Base-by-base conservation (phyloP, 92 coral and sea anemone genomes). In the Paragorgia papillata region DNA sequence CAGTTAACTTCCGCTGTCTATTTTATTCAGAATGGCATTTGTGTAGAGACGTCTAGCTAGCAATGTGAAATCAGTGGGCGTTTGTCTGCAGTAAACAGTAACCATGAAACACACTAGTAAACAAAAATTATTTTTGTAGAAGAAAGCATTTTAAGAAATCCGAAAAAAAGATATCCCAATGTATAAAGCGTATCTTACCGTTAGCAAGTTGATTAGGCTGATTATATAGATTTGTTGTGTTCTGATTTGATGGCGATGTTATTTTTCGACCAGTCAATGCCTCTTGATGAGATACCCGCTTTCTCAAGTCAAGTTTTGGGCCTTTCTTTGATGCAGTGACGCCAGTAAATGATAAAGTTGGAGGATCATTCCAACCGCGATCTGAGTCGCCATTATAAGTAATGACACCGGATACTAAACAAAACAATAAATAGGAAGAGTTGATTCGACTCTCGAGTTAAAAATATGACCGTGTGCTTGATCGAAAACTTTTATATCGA, bases 301-400 rank as follows among this genome's bases (percentile, higher is more conserved):
- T 94, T 67, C 98, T 77, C 74, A 94, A 88, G 80, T 94, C 98
- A 50, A 94, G 85, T 81, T 94, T 94, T 4, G 98, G 97, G 43
- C 78, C 86, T 62, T 82, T 82, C 43, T 86, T 85, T 25, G 74
- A 83, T 21, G 88, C 82, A 66, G 81, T 86, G 49, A 86, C 80
- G 19, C 85, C 80, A 73, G 91, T 78, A 61, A 88, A 94, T 10
- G 97, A 89, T 53, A 94, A 85, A 3, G 98, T 94, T 66, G 98
- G 98, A 37, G 98, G 98, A 51, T 94, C 98, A 55, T 94, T 94
- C 98, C 98, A 94, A 40, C 98, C 98, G 29, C 98, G 89, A 33
- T 96, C 88, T 18, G 96, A 91, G 82, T 94, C 98, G 54, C 97
- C 90, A 80, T 94, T 94, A 75, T 94, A 94, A 34, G 98, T 88